Evolutionary conservation across 2,113 vertebrate species (phyloP), one percentile per base, ranked within the genome.

Genomic region (Erythrolamprus reginae): DNA sequence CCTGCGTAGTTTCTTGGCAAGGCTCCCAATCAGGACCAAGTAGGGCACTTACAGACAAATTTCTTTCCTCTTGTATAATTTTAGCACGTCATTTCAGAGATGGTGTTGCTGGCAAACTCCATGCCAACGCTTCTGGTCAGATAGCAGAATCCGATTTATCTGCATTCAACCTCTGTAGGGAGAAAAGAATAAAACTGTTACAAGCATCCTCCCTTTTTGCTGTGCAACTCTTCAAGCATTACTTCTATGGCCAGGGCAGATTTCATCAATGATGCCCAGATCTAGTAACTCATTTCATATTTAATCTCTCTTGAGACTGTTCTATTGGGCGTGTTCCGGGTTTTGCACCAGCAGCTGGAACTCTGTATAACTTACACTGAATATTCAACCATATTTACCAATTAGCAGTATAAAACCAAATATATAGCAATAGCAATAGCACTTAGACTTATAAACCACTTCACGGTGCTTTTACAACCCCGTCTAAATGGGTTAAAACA

Each of bases 381-480:
- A 70, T 70, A 33, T n/a, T 70, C 15, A 70, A 10, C 61, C 9
- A 0, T 33, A 15, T 33, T 70, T 70, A 70, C n/a, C 61, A 70
- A 70, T 33, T 70, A 33, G 85, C 26, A 85, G 83, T 0, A 1
- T 15, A 56, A 86, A 88, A 53, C 65, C 0, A 0, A 58, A 42
- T 33, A 1, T 38, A 48, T 48, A 48, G 9, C 48, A 48, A 48
- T 48, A 48, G 48, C 48, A 48, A 47, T 47, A 47, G 47, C 47
- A 47, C 48, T 48, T 48, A 48, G 47, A 48, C 47, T 48, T 48
- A 48, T 48, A 48, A 5, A 47, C 47, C 47, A 4, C 47, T 47
- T 47, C 48, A 48, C 48, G 10, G 6, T 48, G 48, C 48, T 48
- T 48, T 48, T 48, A 48, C 48, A 48, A 48, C 48, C 48, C 48